A percentile compares a stretch with the other conserved stretches of the same genome.
Evolutionary conservation across 2,113 vertebrate species (phyloP).

Genomic region (Crotalus tigris): DNA sequence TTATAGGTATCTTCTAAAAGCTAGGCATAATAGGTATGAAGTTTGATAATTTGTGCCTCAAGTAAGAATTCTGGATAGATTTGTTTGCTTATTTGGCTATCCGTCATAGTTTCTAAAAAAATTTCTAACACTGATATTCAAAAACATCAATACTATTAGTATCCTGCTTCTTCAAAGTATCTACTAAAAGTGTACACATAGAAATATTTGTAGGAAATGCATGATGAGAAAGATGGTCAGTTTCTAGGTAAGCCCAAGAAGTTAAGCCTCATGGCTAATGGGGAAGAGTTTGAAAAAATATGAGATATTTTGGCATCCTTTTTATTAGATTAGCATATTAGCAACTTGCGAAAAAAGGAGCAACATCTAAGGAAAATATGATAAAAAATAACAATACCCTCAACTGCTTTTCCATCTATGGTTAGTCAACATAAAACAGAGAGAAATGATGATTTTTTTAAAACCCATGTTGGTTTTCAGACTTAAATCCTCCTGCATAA

Average conservation of each 20-base stretch:
- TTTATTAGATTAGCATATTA: not conserved
- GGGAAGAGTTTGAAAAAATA: not conserved
- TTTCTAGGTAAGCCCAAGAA: not conserved
- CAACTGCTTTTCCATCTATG: not conserved
- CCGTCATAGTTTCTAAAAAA: not conserved
- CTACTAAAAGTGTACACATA: not conserved
- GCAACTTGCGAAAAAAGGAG: not conserved
- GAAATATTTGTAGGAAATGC: not conserved
- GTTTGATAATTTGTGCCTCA: not conserved
- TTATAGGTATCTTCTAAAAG: not conserved
- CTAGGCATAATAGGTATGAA: not conserved
- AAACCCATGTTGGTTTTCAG: not conserved
- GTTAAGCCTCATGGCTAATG: not conserved
- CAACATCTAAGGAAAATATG: not conserved
- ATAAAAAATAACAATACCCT: not conserved
- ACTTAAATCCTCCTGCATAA: not conserved
- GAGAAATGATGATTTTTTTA: not conserved
- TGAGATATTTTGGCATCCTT: not conserved
- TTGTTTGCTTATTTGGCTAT: not conserved
- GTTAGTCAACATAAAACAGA: not conserved
- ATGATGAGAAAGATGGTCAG: not conserved
- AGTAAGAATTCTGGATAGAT: not conserved
- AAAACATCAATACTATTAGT: not conserved
- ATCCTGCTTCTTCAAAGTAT: not conserved
- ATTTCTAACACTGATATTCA: not conserved